phyloP scores from a whole-genome alignment of 2,797 vertebrate genomes.

The Arctocebus calabarensis region DNA sequence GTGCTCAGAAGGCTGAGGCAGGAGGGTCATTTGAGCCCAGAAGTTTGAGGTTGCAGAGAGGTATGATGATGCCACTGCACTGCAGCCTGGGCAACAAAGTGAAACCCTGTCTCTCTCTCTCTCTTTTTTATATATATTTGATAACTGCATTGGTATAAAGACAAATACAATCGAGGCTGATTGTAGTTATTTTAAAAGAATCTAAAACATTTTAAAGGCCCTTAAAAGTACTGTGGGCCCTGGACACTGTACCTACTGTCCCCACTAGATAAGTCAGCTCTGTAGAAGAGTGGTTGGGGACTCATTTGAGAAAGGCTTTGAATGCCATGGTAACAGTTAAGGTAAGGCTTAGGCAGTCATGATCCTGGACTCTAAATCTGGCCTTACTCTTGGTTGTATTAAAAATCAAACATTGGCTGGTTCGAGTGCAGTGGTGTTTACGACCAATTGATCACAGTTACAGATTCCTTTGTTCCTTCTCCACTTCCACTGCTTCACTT shows the following conservation, averaged over 20 bases:
- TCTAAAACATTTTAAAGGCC: background rate
- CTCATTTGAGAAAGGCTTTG: background rate
- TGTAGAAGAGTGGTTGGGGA: background rate
- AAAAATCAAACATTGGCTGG: background rate
- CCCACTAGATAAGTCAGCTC: background rate
- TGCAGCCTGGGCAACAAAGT: background rate
- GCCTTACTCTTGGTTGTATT: background rate
- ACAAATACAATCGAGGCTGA: background rate
- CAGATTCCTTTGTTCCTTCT: too few species aligned
- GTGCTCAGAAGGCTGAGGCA: background rate
- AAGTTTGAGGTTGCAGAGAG: background rate
- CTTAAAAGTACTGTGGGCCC: background rate
- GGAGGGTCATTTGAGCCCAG: background rate
- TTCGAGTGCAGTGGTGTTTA: too few species aligned
- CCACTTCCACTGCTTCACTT: too few species aligned
- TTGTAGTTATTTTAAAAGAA: background rate
- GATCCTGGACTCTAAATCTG: background rate
- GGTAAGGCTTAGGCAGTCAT: background rate
- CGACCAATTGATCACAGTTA: too few species aligned
- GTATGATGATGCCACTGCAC: background rate
- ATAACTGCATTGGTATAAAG: constrained; percentile 5
- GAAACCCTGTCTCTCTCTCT: background rate
- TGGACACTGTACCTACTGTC: background rate
- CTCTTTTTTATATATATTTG: background rate
- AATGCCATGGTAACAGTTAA: background rate